Conservation (phyloP, 2,113 vertebrate species). For the Sturnus vulgaris region DNA sequence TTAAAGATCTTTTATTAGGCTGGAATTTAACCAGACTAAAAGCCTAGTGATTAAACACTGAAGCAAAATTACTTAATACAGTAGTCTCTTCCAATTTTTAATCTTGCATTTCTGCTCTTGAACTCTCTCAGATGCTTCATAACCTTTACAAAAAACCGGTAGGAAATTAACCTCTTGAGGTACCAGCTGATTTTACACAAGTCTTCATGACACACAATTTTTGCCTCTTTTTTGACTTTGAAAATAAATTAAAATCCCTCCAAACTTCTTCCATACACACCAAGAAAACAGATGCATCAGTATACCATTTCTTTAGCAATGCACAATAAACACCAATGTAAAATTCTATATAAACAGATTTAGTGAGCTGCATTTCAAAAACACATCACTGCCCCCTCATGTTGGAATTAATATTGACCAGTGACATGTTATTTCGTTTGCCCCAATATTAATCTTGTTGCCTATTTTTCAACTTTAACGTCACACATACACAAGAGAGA, state of each 20-base stretch:
- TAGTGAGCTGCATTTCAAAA: background rate
- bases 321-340: background rate
- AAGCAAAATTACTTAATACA: background rate
- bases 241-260: background rate
- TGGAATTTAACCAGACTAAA: background rate
- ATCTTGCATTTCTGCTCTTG: background rate
- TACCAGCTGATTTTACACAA: background rate
- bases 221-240: background rate
- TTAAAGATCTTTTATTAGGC: background rate
- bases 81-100: background rate
- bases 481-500: background rate
- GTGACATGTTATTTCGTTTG: accelerated
- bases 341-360: background rate
- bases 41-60: background rate
- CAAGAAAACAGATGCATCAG: background rate
- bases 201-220: background rate
- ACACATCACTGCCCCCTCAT: background rate
- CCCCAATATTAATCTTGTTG: background rate
- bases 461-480: background rate
- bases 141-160: background rate
- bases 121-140: background rate
- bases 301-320: background rate
- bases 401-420: background rate
- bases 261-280: background rate
- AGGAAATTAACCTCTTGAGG: background rate